Base-by-base conservation (phyloP, 23 tunicate species). In the Trididemnum clinides region DNA sequence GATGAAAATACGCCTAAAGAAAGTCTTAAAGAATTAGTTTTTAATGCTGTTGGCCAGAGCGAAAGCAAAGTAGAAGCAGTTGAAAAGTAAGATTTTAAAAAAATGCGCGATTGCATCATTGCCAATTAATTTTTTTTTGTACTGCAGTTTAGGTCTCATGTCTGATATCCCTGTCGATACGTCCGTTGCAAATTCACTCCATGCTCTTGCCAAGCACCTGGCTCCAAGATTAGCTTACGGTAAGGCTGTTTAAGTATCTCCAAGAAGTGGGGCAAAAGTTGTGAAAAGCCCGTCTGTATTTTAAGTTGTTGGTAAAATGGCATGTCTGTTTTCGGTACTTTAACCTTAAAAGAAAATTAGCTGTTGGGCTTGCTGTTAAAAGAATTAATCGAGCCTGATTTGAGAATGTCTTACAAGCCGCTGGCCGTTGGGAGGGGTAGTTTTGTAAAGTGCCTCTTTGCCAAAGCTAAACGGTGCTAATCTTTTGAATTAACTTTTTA, bases 201-300 rank as follows among this genome's bases (percentile, higher is more conserved):
- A 64, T 29, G 89, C 99, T 0, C 84, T 96, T 2, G 99, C 96
- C 29, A 34, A 72, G 32, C 88, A 66, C 21, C 72, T 96, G 23
- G 58, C 82, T 28, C 30, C 65, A 19, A 80, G 66, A 75, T 51
- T 95, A 30, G 58, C 98, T 21, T 95, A 64, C 73, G 98, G 98
- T 88, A 54, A 38, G 84, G 29, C 1, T 15, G 10, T 44, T 10
- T 44, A 44, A 15, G 54, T 7, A 44, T 44, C 15, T n/a, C n/a
- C n/a, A n/a, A n/a, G n/a, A n/a, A n/a, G n/a, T n/a, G n/a, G n/a
- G n/a, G n/a, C n/a, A n/a, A n/a, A n/a, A n/a, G n/a, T n/a, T n/a
- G n/a, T n/a, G n/a, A n/a, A n/a, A n/a, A n/a, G n/a, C n/a, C n/a
- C n/a, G n/a, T n/a, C n/a, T n/a, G n/a, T n/a, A n/a, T n/a, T n/a